Evolutionary conservation across 2,888 invertebrate species (phyloP).

Genomic region (Apamea monoglypha): DNA sequence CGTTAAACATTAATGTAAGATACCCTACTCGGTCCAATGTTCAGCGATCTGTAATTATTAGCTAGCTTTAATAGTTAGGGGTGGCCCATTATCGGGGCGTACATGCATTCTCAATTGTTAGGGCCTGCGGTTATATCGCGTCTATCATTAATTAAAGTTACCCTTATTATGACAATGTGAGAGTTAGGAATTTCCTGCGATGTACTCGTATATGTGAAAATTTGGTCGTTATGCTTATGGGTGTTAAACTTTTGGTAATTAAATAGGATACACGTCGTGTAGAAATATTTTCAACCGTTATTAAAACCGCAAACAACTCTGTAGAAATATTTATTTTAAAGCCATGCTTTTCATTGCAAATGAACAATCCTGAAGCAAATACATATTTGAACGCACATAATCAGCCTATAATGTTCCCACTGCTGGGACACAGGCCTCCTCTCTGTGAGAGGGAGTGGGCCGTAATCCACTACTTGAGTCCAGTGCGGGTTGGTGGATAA

Average conservation of each 20-base stretch:
- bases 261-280: not conserved
- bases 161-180: conserved; percentile 41
- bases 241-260: conserved; percentile 26
- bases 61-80: conserved; percentile 53
- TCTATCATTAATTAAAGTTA: conserved; percentile 54
- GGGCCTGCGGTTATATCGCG: conserved; percentile 21
- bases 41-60: conserved; percentile 62
- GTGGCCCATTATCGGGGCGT: conserved; percentile 35
- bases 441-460: too few species aligned
- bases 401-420: too few species aligned
- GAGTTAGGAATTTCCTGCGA: conserved; percentile 22
- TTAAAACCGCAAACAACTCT: conserved; percentile 3
- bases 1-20: conserved; percentile 41
- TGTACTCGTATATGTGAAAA: conserved; percentile 19
- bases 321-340: not conserved
- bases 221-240: conserved; percentile 3
- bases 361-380: not conserved
- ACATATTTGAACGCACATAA: not conserved
- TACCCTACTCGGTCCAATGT: conserved; percentile 49
- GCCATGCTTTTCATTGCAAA: not conserved
- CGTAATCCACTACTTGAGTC: too few species aligned
- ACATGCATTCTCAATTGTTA: conserved; percentile 44
- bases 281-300: conserved; percentile 9
- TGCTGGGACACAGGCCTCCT: too few species aligned
- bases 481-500: too few species aligned